Evolutionary conservation across 2,888 invertebrate genomes (phyloP).

Genomic region (Fragum sueziense): DNA sequence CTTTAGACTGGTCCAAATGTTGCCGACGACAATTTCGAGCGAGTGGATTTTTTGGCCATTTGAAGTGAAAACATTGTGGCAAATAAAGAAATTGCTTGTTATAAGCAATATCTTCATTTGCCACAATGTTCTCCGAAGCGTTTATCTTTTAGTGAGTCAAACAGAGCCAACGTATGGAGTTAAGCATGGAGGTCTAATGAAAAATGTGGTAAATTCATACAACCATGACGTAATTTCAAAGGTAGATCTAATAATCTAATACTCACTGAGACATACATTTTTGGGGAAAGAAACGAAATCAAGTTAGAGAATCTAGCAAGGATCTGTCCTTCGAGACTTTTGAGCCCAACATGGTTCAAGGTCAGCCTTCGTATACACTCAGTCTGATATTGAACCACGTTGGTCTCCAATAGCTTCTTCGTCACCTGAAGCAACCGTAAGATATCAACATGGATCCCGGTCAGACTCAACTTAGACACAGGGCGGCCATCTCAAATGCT

Average conservation of each 20-base stretch:
- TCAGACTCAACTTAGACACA: background rate
- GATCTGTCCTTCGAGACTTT: no score
- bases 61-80: no score
- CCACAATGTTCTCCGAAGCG: no score
- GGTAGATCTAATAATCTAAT: background rate
- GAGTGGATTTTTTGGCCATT: no score
- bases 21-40: no score
- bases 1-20: no score
- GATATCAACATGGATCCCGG: background rate
- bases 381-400: background rate
- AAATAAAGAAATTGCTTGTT: no score
- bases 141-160: no score
- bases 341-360: no score
- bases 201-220: background rate
- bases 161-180: no score
- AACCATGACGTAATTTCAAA: background rate
- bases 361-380: background rate
- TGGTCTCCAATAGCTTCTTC: background rate
- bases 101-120: no score
- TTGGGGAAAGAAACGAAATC: background rate
- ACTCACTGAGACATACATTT: background rate
- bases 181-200: no score
- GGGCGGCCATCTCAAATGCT: background rate
- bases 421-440: background rate
- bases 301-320: background rate